phyloP scores from a whole-genome alignment of 2,888 invertebrate species.

The Cheilosia variabilis region DNA sequence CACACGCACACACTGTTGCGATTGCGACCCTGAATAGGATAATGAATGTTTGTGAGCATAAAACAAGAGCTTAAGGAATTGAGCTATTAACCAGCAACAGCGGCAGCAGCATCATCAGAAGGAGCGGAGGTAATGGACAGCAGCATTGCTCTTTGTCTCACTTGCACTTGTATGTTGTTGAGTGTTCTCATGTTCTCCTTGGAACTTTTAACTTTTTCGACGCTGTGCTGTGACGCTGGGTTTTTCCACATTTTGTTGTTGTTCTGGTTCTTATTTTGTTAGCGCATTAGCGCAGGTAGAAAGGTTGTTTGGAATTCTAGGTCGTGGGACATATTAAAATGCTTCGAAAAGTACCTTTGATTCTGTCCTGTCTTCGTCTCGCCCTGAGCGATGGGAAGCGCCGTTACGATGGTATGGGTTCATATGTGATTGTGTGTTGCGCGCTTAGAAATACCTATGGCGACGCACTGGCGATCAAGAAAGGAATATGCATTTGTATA shows the following conservation, averaged over 20 bases:
- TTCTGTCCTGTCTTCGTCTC: conserved; percentile 25
- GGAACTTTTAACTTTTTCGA: conserved; percentile 43
- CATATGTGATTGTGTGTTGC: conserved; percentile 14
- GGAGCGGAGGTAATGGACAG: conserved; percentile 39
- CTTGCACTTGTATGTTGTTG: not conserved
- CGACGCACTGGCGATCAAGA: conserved; percentile 64
- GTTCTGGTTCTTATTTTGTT: no score
- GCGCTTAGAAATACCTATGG: conserved; percentile 67
- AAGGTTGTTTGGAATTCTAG: conserved; percentile 58
- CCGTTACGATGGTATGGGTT: conserved; percentile 54
- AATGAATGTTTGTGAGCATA: conserved; percentile 50
- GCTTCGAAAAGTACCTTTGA: conserved; percentile 54
- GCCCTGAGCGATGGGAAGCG: conserved; percentile 55
- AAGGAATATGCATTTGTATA: conserved; percentile 67
- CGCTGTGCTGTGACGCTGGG: conserved; percentile 37
- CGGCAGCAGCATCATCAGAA: not conserved
- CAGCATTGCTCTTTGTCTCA: conserved; percentile 21
- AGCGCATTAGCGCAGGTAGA: conserved; percentile 54
- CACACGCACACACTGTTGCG: not conserved
- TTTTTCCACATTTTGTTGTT: conserved; percentile 13
- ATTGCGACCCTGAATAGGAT: conserved; percentile 32
- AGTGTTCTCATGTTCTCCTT: conserved; percentile 2
- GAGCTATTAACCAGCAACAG: conserved; percentile 53
- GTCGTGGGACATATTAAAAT: conserved; percentile 70
- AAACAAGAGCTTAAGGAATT: conserved; percentile 65